phyloP scores from a whole-genome alignment of 2,113 vertebrate genomes.

The Anolis sagrei region DNA sequence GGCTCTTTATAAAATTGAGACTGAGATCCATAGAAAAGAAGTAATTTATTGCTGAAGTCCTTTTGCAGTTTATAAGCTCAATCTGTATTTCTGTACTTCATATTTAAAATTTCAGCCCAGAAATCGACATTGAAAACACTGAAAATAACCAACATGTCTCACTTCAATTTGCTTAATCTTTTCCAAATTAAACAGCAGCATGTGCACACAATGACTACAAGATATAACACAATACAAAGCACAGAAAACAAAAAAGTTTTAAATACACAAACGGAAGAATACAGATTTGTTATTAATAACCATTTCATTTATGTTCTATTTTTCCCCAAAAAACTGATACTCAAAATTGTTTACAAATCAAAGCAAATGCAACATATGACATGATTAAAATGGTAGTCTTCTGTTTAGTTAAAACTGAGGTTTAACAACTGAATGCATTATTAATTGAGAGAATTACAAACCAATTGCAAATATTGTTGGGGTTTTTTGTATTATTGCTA shows the following conservation, averaged over 20 bases:
- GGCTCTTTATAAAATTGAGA: neutral
- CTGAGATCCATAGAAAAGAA: neutral
- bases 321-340: too few species aligned
- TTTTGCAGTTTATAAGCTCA: neutral
- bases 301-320: too few species aligned
- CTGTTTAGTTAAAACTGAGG: too few species aligned
- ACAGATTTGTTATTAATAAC: too few species aligned
- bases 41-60: slow-evolving; percentile 12
- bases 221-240: neutral
- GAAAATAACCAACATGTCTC: neutral
- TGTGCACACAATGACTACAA: neutral
- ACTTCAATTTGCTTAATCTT: neutral
- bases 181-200: neutral
- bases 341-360: too few species aligned
- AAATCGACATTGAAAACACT: neutral
- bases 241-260: neutral
- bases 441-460: too few species aligned
- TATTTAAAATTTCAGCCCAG: neutral
- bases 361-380: too few species aligned
- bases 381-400: too few species aligned
- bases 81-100: slow-evolving; percentile 1
- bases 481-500: too few species aligned
- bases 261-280: too few species aligned
- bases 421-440: neutral
- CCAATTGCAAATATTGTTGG: too few species aligned